These are phyloP conservation scores for Pseudomugil gertrudae DNA, from an alignment of 2,797 vertebrate species.

Conservation along the genomic window DNA sequence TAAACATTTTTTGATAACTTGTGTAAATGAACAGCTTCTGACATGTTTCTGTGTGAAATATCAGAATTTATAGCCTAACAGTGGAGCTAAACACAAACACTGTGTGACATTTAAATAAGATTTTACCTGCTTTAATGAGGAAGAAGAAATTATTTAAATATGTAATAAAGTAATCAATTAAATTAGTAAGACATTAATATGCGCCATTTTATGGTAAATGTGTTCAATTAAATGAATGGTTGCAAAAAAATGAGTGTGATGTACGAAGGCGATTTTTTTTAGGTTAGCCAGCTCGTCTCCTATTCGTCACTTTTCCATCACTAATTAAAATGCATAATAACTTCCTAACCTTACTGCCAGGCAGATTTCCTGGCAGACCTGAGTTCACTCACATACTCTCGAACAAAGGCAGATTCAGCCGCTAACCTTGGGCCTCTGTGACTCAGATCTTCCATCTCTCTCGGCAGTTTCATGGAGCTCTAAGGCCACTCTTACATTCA, in stretches of 20 bases:
- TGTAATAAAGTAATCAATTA: neutral
- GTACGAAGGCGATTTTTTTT: neutral
- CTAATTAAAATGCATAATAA: constrained; percentile 48
- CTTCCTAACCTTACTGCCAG: constrained; percentile 15
- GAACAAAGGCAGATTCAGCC: constrained; percentile 37
- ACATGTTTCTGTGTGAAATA: neutral
- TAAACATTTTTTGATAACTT: no score
- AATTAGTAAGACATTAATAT: neutral
- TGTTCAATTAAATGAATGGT: neutral
- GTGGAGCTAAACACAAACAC: neutral
- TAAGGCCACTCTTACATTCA: constrained; percentile 60
- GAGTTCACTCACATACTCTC: constrained; percentile 1
- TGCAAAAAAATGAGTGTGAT: neutral
- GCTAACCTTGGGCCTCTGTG: constrained; percentile 40
- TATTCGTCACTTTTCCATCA: constrained; percentile 13
- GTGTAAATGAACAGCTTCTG: neutral
- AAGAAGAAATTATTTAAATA: neutral
- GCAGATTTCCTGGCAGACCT: constrained; percentile 22
- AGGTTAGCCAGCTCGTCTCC: neutral
- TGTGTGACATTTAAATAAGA: neutral
- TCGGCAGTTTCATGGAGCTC: constrained; percentile 28
- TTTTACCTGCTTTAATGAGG: neutral
- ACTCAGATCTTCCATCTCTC: constrained; percentile 42
- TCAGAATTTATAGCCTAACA: neutral
- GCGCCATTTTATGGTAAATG: neutral